Conservation (phyloP, 2,888 invertebrate species). For the Keiferia lycopersicella region DNA sequence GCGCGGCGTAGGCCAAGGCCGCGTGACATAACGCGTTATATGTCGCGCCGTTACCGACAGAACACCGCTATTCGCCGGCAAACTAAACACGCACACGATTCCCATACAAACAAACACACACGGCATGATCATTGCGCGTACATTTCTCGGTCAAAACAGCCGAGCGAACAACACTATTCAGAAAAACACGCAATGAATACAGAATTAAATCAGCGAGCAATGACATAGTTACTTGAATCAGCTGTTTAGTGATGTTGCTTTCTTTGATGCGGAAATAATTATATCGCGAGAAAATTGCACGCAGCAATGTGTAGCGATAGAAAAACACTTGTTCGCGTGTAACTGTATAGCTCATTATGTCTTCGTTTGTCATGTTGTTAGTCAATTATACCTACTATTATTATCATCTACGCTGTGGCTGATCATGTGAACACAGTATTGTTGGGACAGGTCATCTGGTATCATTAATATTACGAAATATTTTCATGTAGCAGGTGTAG, state of each 20-base stretch:
- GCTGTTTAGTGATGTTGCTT: conserved; percentile 30
- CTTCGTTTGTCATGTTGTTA: conserved; percentile 13
- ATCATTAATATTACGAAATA: too few relatives aligned
- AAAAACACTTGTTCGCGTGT: conserved; percentile 27
- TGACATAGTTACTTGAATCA: conserved; percentile 10
- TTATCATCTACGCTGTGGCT: background rate
- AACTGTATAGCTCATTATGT: conserved; percentile 24
- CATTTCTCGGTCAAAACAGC: background rate
- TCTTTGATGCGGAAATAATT: conserved; percentile 32
- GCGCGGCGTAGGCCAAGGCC: conserved; percentile 74
- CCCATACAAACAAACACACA: background rate
- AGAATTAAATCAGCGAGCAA: background rate
- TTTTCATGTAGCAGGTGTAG: too few relatives aligned
- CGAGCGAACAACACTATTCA: background rate
- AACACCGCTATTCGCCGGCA: conserved; percentile 32
- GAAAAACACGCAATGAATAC: conserved; percentile 2
- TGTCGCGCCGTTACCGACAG: conserved; percentile 50
- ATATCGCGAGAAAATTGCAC: conserved; percentile 26
- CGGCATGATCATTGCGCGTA: background rate
- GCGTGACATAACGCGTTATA: conserved; percentile 62
- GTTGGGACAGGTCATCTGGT: conserved; percentile 4
- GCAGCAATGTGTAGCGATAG: conserved; percentile 15
- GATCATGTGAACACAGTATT: background rate
- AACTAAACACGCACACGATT: conserved; percentile 29
- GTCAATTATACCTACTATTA: background rate